Base-by-base conservation (phyloP, 92 coral and sea anemone genomes). In the Heliopora coerulea region DNA sequence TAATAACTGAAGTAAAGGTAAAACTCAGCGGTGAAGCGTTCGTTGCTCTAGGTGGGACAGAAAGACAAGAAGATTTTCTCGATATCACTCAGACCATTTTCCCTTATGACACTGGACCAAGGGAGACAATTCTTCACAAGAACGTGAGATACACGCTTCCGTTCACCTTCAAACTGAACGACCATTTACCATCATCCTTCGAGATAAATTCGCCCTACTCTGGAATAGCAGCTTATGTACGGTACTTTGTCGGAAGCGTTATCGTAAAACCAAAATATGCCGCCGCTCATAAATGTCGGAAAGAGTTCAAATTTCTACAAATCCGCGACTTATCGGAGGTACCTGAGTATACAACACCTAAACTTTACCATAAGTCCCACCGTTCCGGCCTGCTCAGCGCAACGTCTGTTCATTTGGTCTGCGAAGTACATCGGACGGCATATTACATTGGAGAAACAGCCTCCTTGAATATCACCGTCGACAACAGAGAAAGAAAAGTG, bases 131-230 rank as follows among this genome's bases (percentile, higher is more conserved):
- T 18, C 74, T 67, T 2, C 41, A 67, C 23, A 59, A 49, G 37
- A 67, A 67, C 34, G 74, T 48, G 11, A 54, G 74, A 27, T 67
- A 67, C 74, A 48, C 74, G 9, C 24, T 67, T n/a, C 74, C 74
- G 40, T 44, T 67, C n/a, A 48, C 4, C 18, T 67, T 67, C 24
- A 20, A 67, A 40, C 58, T 67, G n/a, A 67, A 25, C 59, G 48
- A 44, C 30, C 74, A 67, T 29, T 49, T 67, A 2, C 74, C 74
- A n/a, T 67, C 74, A 1, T 67, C 74, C 35, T 23, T 67, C 19
- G 74, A 67, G 29, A 29, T 44, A 11, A 27, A 67, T 27, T 46
- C 74, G 21, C 1, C 74, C 0, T 67, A 67, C 17, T 67, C 74
- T 18, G 74, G 74, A 8, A 46, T 67, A 46, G 48, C 40, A 28